Conservation (phyloP, 2,797 vertebrate species). For the Malacoraja senta region DNA sequence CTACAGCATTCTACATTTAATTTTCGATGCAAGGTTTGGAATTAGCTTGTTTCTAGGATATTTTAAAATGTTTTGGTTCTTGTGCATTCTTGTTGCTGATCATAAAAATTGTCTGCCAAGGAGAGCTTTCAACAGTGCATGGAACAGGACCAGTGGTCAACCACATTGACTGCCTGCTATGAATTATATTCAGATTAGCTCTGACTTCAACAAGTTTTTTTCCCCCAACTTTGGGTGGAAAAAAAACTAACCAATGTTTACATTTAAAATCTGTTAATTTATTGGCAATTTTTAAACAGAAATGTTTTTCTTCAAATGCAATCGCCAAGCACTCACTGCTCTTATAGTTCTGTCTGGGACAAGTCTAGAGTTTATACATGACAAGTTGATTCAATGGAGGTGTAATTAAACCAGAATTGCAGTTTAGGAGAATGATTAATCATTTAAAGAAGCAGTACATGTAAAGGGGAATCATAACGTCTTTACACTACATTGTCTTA, state of each 20-base stretch:
- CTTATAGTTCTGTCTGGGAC: not conserved
- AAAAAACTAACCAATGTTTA: conserved; percentile 21
- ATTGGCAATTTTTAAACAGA: conserved; percentile 26
- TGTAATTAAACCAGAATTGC: not conserved
- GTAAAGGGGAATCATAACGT: not conserved
- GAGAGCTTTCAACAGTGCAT: not conserved
- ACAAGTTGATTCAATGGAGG: not conserved
- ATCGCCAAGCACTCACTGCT: not conserved
- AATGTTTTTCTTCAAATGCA: conserved; percentile 11
- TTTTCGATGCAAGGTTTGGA: not conserved
- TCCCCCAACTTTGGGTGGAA: not conserved
- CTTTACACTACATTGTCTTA: not conserved
- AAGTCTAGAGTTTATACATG: not conserved
- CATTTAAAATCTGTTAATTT: conserved; percentile 16
- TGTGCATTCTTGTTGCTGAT: not conserved
- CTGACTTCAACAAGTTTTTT: not conserved
- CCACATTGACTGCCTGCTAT: not conserved
- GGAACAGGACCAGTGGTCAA: not conserved
- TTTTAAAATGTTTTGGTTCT: not conserved
- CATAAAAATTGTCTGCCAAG: not conserved
- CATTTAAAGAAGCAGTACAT: not conserved
- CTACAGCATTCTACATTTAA: not conserved
- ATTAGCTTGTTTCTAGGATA: not conserved
- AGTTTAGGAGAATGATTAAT: not conserved
- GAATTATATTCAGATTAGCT: not conserved